Evolutionary conservation across 1,140 invertebrate genomes (phyloP).

Genomic region (Camponotus pennsylvanicus): DNA sequence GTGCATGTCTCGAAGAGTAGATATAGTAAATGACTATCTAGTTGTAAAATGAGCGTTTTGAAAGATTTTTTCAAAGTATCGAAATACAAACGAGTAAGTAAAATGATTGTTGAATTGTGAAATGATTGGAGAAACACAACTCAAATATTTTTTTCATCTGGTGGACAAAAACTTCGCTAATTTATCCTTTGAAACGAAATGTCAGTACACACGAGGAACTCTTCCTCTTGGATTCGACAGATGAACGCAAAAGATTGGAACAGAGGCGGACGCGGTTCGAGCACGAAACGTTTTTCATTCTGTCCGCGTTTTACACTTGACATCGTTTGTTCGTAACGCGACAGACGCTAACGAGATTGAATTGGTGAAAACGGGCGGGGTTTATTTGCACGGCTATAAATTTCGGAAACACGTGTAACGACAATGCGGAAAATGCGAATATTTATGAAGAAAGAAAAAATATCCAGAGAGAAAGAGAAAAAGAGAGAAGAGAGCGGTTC

Average conservation of each 20-base stretch:
- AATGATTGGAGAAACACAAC: constrained; percentile 26
- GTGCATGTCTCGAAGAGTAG: neutral
- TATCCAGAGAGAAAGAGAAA: neutral
- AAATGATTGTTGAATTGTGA: constrained; percentile 32
- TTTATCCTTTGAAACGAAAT: constrained; percentile 50
- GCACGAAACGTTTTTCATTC: constrained; percentile 56
- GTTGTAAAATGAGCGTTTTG: neutral
- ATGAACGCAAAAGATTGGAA: constrained; percentile 51
- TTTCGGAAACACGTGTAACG: constrained; percentile 54
- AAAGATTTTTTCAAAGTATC: neutral
- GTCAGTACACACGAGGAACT: neutral
- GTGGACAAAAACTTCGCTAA: constrained; percentile 25
- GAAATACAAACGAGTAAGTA: neutral
- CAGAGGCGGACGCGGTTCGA: constrained; percentile 30
- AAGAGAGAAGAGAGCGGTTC: neutral
- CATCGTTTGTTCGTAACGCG: constrained; percentile 58
- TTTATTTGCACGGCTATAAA: constrained; percentile 61
- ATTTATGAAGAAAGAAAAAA: constrained; percentile 42
- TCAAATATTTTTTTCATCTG: neutral
- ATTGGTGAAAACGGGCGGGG: constrained; percentile 46
- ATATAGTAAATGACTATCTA: neutral
- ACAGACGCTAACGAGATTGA: constrained; percentile 62
- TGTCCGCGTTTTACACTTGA: constrained; percentile 57
- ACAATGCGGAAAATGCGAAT: constrained; percentile 12
- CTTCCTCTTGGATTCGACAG: constrained; percentile 54